Conservation (phyloP, 2,113 vertebrate species). For the Lontra canadensis region DNA sequence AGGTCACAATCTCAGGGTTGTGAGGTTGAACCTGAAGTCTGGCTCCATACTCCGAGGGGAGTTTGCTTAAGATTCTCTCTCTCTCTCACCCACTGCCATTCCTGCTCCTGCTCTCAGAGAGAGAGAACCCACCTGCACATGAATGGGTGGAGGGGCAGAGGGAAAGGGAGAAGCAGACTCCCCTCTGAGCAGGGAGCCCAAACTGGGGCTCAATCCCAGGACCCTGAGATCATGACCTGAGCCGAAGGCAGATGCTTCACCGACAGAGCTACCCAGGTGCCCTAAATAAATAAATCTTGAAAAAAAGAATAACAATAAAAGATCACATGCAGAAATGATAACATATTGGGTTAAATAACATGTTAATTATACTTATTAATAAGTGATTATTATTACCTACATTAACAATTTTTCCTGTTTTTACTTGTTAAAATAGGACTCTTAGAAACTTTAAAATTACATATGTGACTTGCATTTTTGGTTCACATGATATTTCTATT, state of each 20-base stretch:
- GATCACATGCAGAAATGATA: conserved; percentile 16
- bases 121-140: neutral
- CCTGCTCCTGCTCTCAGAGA: neutral
- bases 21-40: neutral
- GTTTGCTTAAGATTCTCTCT: neutral
- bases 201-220: neutral
- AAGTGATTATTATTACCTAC: neutral
- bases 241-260: neutral
- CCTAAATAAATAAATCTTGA: neutral
- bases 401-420: neutral
- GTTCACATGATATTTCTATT: neutral
- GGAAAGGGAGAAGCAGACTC: neutral
- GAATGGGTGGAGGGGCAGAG: neutral
- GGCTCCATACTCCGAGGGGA: neutral
- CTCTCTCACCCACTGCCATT: neutral
- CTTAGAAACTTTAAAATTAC: conserved; percentile 38
- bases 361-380: neutral
- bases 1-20: neutral
- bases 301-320: neutral
- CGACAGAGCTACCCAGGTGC: neutral
- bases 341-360: neutral
- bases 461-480: neutral
- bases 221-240: neutral
- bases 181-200: neutral
- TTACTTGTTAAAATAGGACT: conserved; percentile 24